phyloP scores from a whole-genome alignment of 2,797 vertebrate species.

The Tenualosa ilisha region DNA sequence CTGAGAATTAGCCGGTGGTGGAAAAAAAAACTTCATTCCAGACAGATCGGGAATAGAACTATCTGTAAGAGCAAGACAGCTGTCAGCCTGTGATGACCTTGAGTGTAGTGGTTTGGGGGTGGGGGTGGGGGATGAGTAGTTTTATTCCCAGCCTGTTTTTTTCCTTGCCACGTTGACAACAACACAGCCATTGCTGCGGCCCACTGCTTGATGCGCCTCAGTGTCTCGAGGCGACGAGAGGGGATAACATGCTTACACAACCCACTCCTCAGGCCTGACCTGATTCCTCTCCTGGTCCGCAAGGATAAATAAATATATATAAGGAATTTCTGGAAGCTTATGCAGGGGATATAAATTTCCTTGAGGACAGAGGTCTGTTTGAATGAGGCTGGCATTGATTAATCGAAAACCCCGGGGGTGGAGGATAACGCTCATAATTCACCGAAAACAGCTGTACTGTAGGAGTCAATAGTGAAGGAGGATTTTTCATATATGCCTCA shows the following conservation, averaged over 20 bases:
- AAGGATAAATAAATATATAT: conserved; percentile 53
- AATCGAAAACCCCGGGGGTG: conserved; percentile 50
- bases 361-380: conserved; percentile 50
- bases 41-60: conserved; percentile 26
- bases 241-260: conserved; percentile 21
- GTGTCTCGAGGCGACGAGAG: background rate
- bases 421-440: conserved; percentile 58
- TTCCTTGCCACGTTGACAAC: conserved; percentile 62
- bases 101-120: conserved; percentile 47
- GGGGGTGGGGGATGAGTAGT: background rate
- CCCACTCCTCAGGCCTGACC: conserved; percentile 51
- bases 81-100: conserved; percentile 66
- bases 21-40: background rate
- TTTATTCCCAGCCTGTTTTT: conserved; percentile 44
- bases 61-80: conserved; percentile 56
- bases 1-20: background rate
- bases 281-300: conserved; percentile 46
- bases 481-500: conserved; percentile 40
- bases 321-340: conserved; percentile 39
- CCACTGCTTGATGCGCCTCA: background rate
- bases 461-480: conserved; percentile 47
- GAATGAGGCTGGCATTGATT: conserved; percentile 60
- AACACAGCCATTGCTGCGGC: conserved; percentile 55
- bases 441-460: conserved; percentile 47
- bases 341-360: conserved; percentile 39